Evolutionary conservation across 2,888 invertebrate genomes (phyloP).

Genomic region (Apamea anceps): DNA sequence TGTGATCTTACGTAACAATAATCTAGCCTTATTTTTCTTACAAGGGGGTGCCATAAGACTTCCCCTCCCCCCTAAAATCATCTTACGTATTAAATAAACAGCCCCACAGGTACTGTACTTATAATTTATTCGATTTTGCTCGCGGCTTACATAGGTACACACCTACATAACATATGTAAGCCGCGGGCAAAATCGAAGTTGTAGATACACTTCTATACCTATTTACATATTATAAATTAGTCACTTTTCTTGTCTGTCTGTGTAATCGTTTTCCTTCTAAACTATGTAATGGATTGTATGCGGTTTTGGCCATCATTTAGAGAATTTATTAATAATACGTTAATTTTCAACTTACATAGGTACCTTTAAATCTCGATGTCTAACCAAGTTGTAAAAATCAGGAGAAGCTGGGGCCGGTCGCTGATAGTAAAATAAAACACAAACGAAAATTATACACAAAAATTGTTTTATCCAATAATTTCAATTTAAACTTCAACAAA

Average conservation of each 20-base stretch:
- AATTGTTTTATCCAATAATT: conserved; percentile 9
- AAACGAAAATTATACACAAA: neutral
- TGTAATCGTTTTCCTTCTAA: neutral
- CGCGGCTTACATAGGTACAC: too few relatives aligned
- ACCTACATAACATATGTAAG: too few relatives aligned
- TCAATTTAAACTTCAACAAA: conserved; percentile 23
- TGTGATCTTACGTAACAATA: too few relatives aligned
- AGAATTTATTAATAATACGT: neutral
- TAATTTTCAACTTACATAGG: too few relatives aligned
- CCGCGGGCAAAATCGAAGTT: too few relatives aligned
- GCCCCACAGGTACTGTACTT: too few relatives aligned
- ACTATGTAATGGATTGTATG: neutral
- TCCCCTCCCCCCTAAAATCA: too few relatives aligned
- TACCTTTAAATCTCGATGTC: neutral
- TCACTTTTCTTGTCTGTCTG: neutral
- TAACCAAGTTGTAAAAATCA: neutral
- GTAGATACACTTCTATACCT: too few relatives aligned
- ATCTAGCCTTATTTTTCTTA: too few relatives aligned
- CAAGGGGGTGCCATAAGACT: too few relatives aligned
- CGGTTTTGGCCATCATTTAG: neutral
- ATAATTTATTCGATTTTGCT: too few relatives aligned
- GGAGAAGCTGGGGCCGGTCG: neutral
- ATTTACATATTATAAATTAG: neutral
- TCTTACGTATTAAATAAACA: too few relatives aligned
- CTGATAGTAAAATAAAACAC: neutral